Evolutionary conservation across 2,113 vertebrate species (phyloP), one percentile per base, ranked within the genome.

Genomic region (Daphoenositta chrysoptera): DNA sequence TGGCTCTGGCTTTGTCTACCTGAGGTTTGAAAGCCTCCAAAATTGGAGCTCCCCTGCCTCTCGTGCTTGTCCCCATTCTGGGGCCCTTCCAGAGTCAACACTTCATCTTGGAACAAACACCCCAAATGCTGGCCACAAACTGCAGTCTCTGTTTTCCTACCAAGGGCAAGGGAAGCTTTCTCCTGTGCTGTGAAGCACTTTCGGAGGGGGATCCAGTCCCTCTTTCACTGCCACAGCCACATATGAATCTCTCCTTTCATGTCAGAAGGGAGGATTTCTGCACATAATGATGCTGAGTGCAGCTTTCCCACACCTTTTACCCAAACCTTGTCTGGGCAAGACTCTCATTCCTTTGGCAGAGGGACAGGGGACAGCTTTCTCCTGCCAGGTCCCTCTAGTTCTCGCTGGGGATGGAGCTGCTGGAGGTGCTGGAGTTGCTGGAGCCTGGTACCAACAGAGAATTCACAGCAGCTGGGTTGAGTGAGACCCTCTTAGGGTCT

Each of bases 381-480:
- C 19, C 50, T 53, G 1, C 15, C 31, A 15, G 39, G 15, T 87
- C 31, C 15, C 35, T 27, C 4, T 28, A 15, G 4, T 54, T 78
- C 30, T 63, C 21, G 48, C 15, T 4, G 7, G 28, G 15, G 11
- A 30, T 37, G 37, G 37, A 37, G 69, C 31, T 81, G 8, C 56
- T 58, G 57, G 42, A 73, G 42, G 9, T 53, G 17, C 69, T 81
- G 60, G 23, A 61, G n/a, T 4, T 27, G 20, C 39, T 76, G 22
- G 27, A 92, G 16, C 5, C 2, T 35, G 30, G 40, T 45, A 71
- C 69, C 44, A 75, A 19, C 15, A 33, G 33, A 71, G 45, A 0
- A 2, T 54, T 54, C 3, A 1, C 0, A 3, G 44, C 11, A 23
- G 13, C 35, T 71, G 80, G 10, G 37, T 35, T 39, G 1, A 15